These are phyloP conservation scores for Ferdinandea cuprea DNA, from an alignment of 2,888 invertebrate genomes.

Conservation along the genomic window DNA sequence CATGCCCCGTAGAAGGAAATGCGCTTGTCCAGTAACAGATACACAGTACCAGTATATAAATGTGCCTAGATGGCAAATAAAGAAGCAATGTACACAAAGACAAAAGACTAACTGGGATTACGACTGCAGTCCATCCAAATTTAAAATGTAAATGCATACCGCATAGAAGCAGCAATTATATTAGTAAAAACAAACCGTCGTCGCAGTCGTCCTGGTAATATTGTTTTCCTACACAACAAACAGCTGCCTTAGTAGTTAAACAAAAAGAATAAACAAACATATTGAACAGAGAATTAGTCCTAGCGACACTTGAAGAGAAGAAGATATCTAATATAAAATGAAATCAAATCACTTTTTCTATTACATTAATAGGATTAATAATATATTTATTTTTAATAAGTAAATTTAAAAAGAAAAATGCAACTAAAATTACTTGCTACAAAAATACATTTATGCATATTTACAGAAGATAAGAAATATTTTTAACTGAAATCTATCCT, in stretches of 20 bases:
- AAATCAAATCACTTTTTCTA: constrained; percentile 65
- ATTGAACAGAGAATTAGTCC: constrained; percentile 8
- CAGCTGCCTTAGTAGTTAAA: constrained; percentile 66
- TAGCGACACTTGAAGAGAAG: constrained; percentile 19
- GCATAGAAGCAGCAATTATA: constrained; percentile 34
- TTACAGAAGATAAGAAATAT: constrained; percentile 19
- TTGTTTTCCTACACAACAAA: constrained; percentile 60
- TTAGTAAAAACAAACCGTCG: constrained; percentile 2
- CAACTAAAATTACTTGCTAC: constrained; percentile 23
- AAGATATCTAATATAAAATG: background rate
- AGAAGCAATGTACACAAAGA: constrained; percentile 48
- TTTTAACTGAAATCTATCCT: constrained; percentile 37
- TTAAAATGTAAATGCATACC: background rate
- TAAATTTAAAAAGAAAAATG: constrained; percentile 33
- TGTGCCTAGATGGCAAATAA: constrained; percentile 50
- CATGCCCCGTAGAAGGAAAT: constrained; percentile 1
- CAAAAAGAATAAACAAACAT: constrained; percentile 17
- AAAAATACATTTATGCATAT: constrained; percentile 1
- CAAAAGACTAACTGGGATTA: constrained; percentile 39
- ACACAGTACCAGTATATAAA: constrained; percentile 70
- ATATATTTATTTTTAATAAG: constrained; percentile 65
- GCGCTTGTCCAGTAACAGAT: constrained; percentile 46
- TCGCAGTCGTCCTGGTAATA: constrained; percentile 3
- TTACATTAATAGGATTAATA: constrained; percentile 73
- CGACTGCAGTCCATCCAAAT: constrained; percentile 35